Base-by-base conservation (phyloP, 30 jellyfish, hydroid and myxozoan species). In the Hydra vulgaris region DNA sequence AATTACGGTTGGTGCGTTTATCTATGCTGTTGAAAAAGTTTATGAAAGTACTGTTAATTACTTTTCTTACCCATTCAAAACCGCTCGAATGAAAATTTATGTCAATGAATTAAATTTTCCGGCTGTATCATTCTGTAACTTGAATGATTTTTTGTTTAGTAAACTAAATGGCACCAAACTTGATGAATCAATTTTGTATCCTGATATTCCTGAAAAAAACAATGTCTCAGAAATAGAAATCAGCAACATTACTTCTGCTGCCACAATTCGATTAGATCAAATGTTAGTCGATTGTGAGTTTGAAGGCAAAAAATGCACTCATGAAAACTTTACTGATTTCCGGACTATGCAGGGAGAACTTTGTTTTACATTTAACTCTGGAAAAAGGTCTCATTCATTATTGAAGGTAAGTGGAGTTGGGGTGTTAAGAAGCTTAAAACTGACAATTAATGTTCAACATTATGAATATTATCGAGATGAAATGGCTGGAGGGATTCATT, bases 301-400 rank as follows among this genome's bases (percentile, higher is more conserved):
- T 16, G 81, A 71, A 16, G 96, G 86, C 21, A 53, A 74, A n/a
- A 72, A 78, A 8, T 91, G 97, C 87, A 69, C 87, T 3, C 84
- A 81, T 53, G 26, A 54, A 17, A 91, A 86, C 71, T 91, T 91
- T 77, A 91, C 95, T 12, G 75, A 74, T 17, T 91, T 91, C 84
- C 69, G 79, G 72, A 77, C 82, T 25, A 88, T 72, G 75, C 95
- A 86, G 72, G 95, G 95, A 0, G 95, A 86, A 20, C 86, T 90
- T 0, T 91, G 97, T 85, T 91, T 82, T 74, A 91, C 97, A 7
- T 91, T 86, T 70, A 91, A 91, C 84, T 91, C 95, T 20, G 97
- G 97, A 21, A 77, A 80, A 66, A 56, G 72, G n/a, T 88, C 92
- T 16, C 85, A 85, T 55, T 88, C 95, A 0, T 68, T 86, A 18